phyloP scores from a whole-genome alignment of 30 jellyfish, hydroid and myxozoan species.

The Cassiopea xamachana region DNA sequence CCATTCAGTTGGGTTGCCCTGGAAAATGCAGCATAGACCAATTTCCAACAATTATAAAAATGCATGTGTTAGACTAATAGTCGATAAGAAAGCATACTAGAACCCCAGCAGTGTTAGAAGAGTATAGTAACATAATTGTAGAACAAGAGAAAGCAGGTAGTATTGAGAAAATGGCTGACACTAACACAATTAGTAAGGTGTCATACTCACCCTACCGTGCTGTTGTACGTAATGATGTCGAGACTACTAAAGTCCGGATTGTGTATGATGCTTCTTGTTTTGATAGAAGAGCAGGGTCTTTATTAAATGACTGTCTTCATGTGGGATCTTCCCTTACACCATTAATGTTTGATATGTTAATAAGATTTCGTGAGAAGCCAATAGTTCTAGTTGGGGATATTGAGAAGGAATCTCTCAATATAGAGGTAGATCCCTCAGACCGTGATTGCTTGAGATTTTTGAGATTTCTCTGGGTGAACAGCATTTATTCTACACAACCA shows the following conservation, averaged over 20 bases:
- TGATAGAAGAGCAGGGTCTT: background rate
- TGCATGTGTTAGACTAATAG: background rate
- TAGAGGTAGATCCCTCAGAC: no score
- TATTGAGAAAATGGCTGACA: background rate
- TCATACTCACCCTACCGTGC: conserved; percentile 43
- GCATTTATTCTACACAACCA: no score
- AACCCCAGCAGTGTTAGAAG: background rate
- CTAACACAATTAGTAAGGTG: background rate
- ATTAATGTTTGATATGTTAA: no score
- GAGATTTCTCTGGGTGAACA: no score
- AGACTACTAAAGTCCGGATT: background rate
- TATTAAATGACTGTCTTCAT: background rate
- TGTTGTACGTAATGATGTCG: background rate
- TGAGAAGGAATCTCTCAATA: no score
- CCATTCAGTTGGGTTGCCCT: conserved; percentile 61
- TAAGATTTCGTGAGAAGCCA: no score
- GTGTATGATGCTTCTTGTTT: background rate
- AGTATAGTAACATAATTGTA: background rate
- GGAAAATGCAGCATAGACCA: conserved; percentile 66
- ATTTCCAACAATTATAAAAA: background rate
- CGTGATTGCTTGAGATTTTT: no score
- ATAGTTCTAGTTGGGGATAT: no score
- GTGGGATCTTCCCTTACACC: no score
- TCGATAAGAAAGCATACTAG: no score
- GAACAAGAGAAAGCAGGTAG: conserved; percentile 1